phyloP scores from a whole-genome alignment of 1,140 invertebrate genomes.

The Lethocerus indicus region DNA sequence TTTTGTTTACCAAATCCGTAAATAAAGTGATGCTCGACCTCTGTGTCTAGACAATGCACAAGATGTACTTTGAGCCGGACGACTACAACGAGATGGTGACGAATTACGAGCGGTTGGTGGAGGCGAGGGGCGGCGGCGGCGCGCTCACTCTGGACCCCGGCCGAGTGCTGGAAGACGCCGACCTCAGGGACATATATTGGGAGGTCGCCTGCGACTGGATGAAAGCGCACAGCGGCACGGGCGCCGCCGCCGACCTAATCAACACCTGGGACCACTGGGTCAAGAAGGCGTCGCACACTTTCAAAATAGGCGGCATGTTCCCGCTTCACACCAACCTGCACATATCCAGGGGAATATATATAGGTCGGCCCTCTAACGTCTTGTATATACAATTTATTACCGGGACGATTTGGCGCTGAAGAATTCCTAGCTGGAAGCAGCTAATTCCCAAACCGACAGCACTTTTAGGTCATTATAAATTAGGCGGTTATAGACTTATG shows the following conservation, averaged over 20 bases:
- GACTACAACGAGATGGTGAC: constrained; percentile 36
- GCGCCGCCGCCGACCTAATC: no score
- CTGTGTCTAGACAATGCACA: constrained; percentile 29
- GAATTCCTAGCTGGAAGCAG: background rate
- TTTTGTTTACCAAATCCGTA: background rate
- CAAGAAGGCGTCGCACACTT: constrained; percentile 28
- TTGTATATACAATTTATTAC: background rate
- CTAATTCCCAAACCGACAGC: background rate
- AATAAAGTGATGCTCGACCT: constrained; percentile 9
- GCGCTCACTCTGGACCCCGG: no score
- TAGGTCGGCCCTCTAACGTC: no score
- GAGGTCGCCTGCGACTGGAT: constrained; percentile 53
- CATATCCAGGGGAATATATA: background rate
- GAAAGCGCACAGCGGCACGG: constrained; percentile 27
- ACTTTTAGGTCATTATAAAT: background rate
- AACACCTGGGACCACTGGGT: constrained; percentile 33
- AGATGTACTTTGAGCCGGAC: constrained; percentile 32
- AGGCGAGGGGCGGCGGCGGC: no score
- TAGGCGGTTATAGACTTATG: background rate
- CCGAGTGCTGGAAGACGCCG: constrained; percentile 18
- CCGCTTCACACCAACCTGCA: constrained; percentile 38
- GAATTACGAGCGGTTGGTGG: no score
- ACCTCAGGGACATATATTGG: constrained; percentile 17
- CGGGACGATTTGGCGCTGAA: background rate
- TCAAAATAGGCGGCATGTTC: constrained; percentile 59